Base-by-base conservation (phyloP, 2,797 vertebrate genomes). In the Urophycis tenuis region DNA sequence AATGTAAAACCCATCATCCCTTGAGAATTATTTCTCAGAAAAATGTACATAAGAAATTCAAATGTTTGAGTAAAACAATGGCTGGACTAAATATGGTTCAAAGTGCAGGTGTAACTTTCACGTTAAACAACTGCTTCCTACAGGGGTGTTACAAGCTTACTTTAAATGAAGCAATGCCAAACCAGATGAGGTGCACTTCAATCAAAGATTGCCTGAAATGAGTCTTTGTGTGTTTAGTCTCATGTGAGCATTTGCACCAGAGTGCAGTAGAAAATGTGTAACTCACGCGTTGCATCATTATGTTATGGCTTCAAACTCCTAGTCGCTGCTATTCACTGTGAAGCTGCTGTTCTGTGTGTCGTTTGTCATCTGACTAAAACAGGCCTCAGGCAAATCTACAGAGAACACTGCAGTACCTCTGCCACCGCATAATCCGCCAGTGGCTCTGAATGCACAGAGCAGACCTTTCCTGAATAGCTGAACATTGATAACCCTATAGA, bases 401-500 rank as follows among this genome's bases (percentile, higher is more conserved):
- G 2, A 14, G 60, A 67, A 25, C 25, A 29, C 25, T 6, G 60
- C 60, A 25, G 29, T 67, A n/a, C 22, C 53, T 60, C n/a, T 25
- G 53, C 22, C 17, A 19, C 45, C 45, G 17, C 17, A 49, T 32
- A 33, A 32, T 34, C 74, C 53, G 32, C 74, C 74, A 75, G 74
- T 7, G 11, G 29, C 22, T 25, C 60, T 29, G 11, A 29, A 12
- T n/a, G 60, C 60, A 64, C 60, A 29, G 60, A 64, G 11, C 60
- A 8, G 22, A 60, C 15, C 10, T 19, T 71, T 71, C 31, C 29
- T 15, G 35, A 69, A 29, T 69, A 10, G 81, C 74, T 71, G 53
- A 73, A 29, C 77, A 82, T 71, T 53, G 19, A 30, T 80, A 85
- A 85, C 67, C 75, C 86, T 78, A 83, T 74, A 49, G 73, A 75